A percentile compares a stretch with the other conserved stretches of the same genome.
These are phyloP conservation scores for Pseudomyrmex dendroicus DNA, from an alignment of 1,140 invertebrate genomes.

Conservation along the genomic window DNA sequence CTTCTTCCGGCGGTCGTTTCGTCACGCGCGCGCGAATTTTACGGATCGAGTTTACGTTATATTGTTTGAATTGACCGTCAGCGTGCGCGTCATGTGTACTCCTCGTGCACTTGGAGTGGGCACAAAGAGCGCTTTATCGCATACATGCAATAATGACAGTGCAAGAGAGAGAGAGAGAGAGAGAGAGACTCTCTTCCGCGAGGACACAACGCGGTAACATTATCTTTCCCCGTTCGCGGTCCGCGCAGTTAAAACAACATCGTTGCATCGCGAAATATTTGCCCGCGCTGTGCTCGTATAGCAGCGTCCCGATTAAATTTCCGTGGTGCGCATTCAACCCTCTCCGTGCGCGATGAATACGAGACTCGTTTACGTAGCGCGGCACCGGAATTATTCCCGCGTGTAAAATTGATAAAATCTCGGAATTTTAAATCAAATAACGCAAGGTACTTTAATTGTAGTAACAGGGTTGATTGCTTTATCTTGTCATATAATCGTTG, in stretches of 20 bases:
- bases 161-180: background rate
- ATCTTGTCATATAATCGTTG: slow-evolving; percentile 42
- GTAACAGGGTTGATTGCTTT: slow-evolving; percentile 52
- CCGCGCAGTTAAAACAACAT: slow-evolving; percentile 44
- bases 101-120: background rate
- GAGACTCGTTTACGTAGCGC: slow-evolving; percentile 39
- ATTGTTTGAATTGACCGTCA: background rate
- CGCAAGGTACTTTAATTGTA: slow-evolving; percentile 47
- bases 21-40: slow-evolving; percentile 69
- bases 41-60: slow-evolving; percentile 65
- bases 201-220: slow-evolving; percentile 32
- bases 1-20: slow-evolving; percentile 66
- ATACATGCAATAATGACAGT: slow-evolving; percentile 32
- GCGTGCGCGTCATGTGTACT: background rate
- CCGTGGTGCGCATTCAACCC: background rate
- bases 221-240: slow-evolving; percentile 23
- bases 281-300: slow-evolving; percentile 8
- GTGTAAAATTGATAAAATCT: slow-evolving; percentile 58
- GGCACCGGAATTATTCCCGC: slow-evolving; percentile 50
- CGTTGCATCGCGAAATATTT: slow-evolving; percentile 53
- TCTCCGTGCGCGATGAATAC: slow-evolving; percentile 9
- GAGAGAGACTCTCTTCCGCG: slow-evolving; percentile 5
- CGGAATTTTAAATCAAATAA: slow-evolving; percentile 57
- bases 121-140: slow-evolving; percentile 68
- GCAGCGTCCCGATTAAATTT: slow-evolving; percentile 51